phyloP scores from a whole-genome alignment of 2,113 vertebrate genomes.

The Planiliza haematocheilus region DNA sequence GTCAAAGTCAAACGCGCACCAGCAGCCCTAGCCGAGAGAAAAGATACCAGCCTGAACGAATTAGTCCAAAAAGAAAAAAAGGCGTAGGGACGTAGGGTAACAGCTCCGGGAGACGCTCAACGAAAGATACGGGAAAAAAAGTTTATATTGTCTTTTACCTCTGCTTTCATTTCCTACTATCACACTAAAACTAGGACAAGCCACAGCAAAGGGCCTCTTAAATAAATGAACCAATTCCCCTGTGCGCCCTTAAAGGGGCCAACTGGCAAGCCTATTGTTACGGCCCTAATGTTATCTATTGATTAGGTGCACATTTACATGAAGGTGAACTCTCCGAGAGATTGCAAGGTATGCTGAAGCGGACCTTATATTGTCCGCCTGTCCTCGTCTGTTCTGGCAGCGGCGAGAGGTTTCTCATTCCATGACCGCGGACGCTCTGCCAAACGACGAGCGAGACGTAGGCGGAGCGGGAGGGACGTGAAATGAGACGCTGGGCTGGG shows the following conservation, averaged over 20 bases:
- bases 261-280: slow-evolving; percentile 52
- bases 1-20: slow-evolving; percentile 60
- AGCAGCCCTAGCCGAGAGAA: slow-evolving; percentile 12
- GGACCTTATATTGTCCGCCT: not conserved
- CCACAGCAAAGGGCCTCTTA: slow-evolving; percentile 55
- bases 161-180: not conserved
- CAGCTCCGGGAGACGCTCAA: not conserved
- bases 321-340: slow-evolving; percentile 68
- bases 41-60: slow-evolving; percentile 40
- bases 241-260: slow-evolving; percentile 41
- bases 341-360: slow-evolving; percentile 35
- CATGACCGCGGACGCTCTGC: slow-evolving; percentile 39
- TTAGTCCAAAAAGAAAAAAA: slow-evolving; percentile 10
- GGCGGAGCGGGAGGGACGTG: not conserved
- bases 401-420: slow-evolving; percentile 24
- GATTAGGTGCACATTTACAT: slow-evolving; percentile 77
- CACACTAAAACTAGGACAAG: slow-evolving; percentile 29
- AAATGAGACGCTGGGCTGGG: not conserved
- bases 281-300: slow-evolving; percentile 67
- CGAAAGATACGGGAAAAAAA: not conserved
- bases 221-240: slow-evolving; percentile 61
- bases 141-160: no score
- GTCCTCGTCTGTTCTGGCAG: slow-evolving; percentile 25
- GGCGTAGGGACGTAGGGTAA: not conserved
- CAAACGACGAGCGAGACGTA: slow-evolving; percentile 20